phyloP scores from a whole-genome alignment of 2,888 invertebrate genomes.

The Sarcophaga subvicina region DNA sequence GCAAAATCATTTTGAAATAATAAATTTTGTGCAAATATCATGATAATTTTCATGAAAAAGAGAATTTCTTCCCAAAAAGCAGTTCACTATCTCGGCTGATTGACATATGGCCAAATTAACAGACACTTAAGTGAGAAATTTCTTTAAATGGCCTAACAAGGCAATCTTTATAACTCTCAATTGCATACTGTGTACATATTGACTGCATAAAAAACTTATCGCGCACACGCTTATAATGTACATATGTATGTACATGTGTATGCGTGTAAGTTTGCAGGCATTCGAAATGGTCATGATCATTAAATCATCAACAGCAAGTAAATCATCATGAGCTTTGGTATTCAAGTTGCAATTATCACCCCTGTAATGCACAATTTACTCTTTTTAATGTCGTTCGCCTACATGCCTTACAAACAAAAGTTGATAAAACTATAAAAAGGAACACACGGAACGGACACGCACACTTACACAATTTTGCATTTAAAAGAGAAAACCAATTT shows the following conservation, averaged over 20 bases:
- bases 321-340: conserved; percentile 34
- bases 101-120: conserved; percentile 56
- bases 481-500: background rate
- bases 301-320: conserved; percentile 34
- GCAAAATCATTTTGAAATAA: background rate
- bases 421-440: background rate
- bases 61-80: conserved; percentile 1
- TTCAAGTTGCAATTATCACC: conserved; percentile 61
- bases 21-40: background rate
- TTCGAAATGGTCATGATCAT: conserved; percentile 27
- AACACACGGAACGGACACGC: conserved; percentile 12
- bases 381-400: conserved; percentile 17
- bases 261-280: background rate
- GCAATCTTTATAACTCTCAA: background rate
- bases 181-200: no score
- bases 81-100: conserved; percentile 11
- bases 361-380: conserved; percentile 58
- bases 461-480: conserved; percentile 8
- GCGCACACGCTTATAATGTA: background rate
- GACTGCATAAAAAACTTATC: no score
- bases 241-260: background rate
- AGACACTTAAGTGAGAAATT: conserved; percentile 44
- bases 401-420: background rate
- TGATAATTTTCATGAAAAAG: background rate
- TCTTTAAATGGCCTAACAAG: conserved; percentile 47